phyloP scores from a whole-genome alignment of 2,888 invertebrate genomes.

The Metopia argyrocephala region DNA sequence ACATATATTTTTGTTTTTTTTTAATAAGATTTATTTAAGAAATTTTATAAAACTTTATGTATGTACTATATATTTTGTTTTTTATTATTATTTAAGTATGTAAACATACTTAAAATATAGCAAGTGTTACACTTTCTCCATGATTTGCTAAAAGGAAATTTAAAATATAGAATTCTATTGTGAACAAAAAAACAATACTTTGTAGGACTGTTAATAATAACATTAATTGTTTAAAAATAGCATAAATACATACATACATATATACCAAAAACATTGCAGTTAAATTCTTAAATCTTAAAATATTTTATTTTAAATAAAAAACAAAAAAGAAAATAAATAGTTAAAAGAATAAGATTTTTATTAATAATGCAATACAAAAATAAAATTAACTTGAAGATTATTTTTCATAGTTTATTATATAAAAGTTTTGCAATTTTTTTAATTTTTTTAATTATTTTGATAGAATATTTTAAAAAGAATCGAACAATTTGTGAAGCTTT shows the following conservation, averaged over 20 bases:
- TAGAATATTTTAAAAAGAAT: conserved; percentile 1
- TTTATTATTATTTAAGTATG: too few relatives aligned
- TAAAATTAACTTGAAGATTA: neutral
- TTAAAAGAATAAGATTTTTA: neutral
- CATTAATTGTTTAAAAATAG: conserved; percentile 16
- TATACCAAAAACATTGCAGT: neutral
- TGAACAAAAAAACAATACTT: conserved; percentile 29
- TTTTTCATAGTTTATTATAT: too few relatives aligned
- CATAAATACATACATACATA: too few relatives aligned
- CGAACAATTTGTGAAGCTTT: conserved; percentile 25
- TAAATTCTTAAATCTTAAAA: neutral
- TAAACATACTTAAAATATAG: too few relatives aligned
- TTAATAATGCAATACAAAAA: neutral
- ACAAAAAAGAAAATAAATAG: neutral
- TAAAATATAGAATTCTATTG: conserved; percentile 16
- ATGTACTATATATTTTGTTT: neutral
- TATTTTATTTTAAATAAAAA: neutral
- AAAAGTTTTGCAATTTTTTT: neutral
- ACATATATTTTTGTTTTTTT: conserved; percentile 42
- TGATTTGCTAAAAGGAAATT: too few relatives aligned
- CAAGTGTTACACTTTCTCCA: too few relatives aligned
- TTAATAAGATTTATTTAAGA: conserved; percentile 48
- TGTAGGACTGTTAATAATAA: conserved; percentile 43
- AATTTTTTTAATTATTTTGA: neutral
- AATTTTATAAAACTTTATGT: conserved; percentile 21